These are phyloP conservation scores for Drosophila triauraria DNA, from an alignment of 1,140 invertebrate species.

Conservation along the genomic window DNA sequence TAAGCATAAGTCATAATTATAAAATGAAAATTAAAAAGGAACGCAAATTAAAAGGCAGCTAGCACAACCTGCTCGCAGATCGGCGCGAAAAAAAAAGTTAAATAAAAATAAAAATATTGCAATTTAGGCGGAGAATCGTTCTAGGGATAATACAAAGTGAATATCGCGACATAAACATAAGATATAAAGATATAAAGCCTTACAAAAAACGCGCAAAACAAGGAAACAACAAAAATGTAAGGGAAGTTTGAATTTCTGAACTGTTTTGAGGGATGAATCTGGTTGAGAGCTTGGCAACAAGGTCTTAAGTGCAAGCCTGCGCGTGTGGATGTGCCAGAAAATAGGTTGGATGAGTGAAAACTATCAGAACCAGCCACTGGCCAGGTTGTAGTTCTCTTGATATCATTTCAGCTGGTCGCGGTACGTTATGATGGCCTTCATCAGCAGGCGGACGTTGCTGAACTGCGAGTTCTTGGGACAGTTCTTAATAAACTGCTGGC, in stretches of 20 bases:
- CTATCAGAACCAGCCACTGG: constrained; percentile 60
- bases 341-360: background rate
- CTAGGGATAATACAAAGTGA: constrained; percentile 27
- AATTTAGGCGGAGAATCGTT: constrained; percentile 19
- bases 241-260: constrained; percentile 25
- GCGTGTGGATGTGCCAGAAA: constrained; percentile 18
- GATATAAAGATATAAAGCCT: constrained; percentile 47
- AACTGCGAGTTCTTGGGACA: constrained; percentile 90
- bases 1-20: constrained; percentile 37
- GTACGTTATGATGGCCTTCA: constrained; percentile 90
- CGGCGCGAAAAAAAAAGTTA: constrained; percentile 10
- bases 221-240: constrained; percentile 31
- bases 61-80: constrained; percentile 27
- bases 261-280: constrained; percentile 32
- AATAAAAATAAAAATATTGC: constrained; percentile 27
- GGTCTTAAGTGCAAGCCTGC: constrained; percentile 53
- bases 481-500: constrained; percentile 89
- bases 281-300: constrained; percentile 29
- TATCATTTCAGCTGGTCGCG: constrained; percentile 82
- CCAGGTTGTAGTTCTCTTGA: constrained; percentile 52
- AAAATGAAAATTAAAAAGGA: constrained; percentile 28
- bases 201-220: constrained; percentile 55
- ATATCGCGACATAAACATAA: constrained; percentile 58
- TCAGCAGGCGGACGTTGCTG: constrained; percentile 91
- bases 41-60: constrained; percentile 31